Base-by-base conservation (phyloP, 2,888 invertebrate genomes). In the Pharmacophagus antenor region DNA sequence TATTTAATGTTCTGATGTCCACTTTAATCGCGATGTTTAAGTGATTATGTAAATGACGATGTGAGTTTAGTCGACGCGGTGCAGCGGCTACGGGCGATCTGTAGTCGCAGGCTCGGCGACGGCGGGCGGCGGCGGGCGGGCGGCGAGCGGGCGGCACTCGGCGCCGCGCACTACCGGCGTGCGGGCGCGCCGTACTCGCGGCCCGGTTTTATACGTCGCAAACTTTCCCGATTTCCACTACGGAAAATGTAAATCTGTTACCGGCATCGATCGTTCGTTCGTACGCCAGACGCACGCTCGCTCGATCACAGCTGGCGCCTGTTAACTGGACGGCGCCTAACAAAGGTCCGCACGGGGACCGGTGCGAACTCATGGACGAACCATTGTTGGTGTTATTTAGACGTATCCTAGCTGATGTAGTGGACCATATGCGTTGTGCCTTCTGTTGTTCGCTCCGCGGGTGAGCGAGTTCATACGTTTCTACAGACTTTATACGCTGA, bases 221-320 rank as follows among this genome's bases (percentile, higher is more conserved):
- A 90, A 90, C 89, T 90, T 90, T 89, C 79, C 80, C 88, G 89
- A 89, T 88, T 84, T 87, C 81, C 88, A 81, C 77, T 69, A 78
- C 83, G 85, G 84, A 87, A 88, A 88, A 90, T 89, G 88, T 89
- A 87, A 90, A 89, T 89, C 88, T 81, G 85, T 82, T 80, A 82
- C 82, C 81, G 84, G 82, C 87, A 90, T 89, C 90, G 90, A 89
- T 89, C 90, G 88, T 77, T 89, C 90, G 88, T 77, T 66, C 74
- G 74, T 73, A 71, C 74, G 77, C 74, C 79, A 82, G 85, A 83
- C 84, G 82, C 80, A 70, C 83, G 81, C 82, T 82, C 82, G 75
- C 73, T 76, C 75, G 79, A 80, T 75, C 82, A 76, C 79, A 86
- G 86, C 88, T 88, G 88, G 86, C 54, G 54, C 83, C 77, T 65